Base-by-base conservation (phyloP, 1,140 invertebrate species). In the Tetragonula clypearis region DNA sequence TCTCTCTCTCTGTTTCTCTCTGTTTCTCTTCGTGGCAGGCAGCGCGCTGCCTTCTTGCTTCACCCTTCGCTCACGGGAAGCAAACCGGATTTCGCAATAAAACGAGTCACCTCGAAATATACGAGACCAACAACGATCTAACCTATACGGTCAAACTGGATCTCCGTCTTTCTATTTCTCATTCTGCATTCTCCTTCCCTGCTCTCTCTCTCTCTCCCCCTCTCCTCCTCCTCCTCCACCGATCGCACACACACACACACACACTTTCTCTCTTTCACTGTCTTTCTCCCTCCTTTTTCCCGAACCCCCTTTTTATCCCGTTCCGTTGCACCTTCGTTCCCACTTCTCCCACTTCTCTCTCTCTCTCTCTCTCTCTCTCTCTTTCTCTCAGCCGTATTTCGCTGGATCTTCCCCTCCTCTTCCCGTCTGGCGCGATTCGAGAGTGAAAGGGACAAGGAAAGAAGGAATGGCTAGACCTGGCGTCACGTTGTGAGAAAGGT, bases 51-150 rank as follows among this genome's bases (percentile, higher is more conserved):
- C 65, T 53, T 53, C 75, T 49, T 53, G 65, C 53, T 55, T 79
- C 77, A 68, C 84, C 81, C 86, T 82, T 85, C 84, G 84, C 56
- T 87, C 86, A 85, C 69, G 69, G 80, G 76, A 72, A 86, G 78
- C 92, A 94, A 94, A 94, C 94, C 94, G 94, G 94, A 94, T 94
- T 30, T 94, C 90, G 93, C 92, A 92, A 94, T 94, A 92, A 92
- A 92, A 92, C 92, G 83, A 91, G 82, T 81, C 87, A 83, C 87
- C 85, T 77, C 87, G 79, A 90, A 88, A 86, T 88, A 82, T 77
- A 76, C 86, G 86, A 87, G 84, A 86, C 86, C 90, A 86, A 82
- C 71, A 74, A 88, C 83, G 84, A 90, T 91, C 88, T 87, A 88
- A 90, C 90, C 80, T 85, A 88, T 88, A 88, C 88, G 80, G 82